Percentiles rank a stretch among this genome's conserved stretches.
phyloP scores from a whole-genome alignment of 2,888 invertebrate species.

The Cephus sareptanus region DNA sequence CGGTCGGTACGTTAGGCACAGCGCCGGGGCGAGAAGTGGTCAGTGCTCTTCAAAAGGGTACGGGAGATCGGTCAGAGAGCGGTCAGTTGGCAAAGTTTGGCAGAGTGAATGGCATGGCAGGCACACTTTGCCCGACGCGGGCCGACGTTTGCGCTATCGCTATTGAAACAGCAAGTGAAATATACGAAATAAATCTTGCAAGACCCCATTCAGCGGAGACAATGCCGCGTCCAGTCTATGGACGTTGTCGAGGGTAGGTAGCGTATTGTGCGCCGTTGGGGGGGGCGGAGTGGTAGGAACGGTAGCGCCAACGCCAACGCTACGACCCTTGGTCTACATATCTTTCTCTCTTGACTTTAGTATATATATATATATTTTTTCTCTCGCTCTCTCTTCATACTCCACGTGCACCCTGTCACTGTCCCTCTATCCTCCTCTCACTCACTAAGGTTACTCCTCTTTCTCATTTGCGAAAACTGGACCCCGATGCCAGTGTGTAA shows the following conservation, averaged over 20 bases:
- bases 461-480: slow-evolving; percentile 35
- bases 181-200: slow-evolving; percentile 67
- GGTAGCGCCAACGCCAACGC: slow-evolving; percentile 23
- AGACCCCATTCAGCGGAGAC: slow-evolving; percentile 64
- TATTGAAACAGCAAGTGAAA: slow-evolving; percentile 66
- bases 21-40: neutral
- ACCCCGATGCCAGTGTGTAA: slow-evolving; percentile 48
- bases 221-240: slow-evolving; percentile 63
- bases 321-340: slow-evolving; percentile 9
- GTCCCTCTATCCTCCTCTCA: slow-evolving; percentile 10
- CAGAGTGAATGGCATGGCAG: slow-evolving; percentile 3
- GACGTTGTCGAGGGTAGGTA: slow-evolving; percentile 56
- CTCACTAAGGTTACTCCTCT: slow-evolving; percentile 29
- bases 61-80: neutral
- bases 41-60: neutral
- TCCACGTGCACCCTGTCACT: slow-evolving; percentile 29
- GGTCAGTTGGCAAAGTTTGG: slow-evolving; percentile 5
- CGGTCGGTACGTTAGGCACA: neutral
- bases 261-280: slow-evolving; percentile 58
- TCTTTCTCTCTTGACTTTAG: slow-evolving; percentile 11
- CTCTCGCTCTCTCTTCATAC: slow-evolving; percentile 20
- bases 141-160: slow-evolving; percentile 59
- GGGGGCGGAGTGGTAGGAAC: slow-evolving; percentile 21
- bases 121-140: slow-evolving; percentile 39
- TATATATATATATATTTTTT: neutral